Evolutionary conservation across 2,888 invertebrate species (phyloP).

Genomic region (Ctena decussata): DNA sequence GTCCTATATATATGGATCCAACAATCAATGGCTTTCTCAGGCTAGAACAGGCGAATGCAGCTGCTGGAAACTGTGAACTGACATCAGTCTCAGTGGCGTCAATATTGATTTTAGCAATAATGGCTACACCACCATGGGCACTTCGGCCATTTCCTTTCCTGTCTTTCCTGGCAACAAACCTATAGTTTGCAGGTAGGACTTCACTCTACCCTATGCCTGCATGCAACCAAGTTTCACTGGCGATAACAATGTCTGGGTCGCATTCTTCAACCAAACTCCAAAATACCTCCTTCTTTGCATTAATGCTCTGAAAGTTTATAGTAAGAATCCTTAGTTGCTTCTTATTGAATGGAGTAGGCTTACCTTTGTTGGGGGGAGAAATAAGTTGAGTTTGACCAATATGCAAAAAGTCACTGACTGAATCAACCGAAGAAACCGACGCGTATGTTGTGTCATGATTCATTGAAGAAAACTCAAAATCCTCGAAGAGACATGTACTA

Average conservation of each 20-base stretch:
- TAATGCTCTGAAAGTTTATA: conserved; percentile 10
- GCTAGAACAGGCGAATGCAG: not conserved
- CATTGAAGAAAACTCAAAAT: not conserved
- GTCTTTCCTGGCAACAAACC: not conserved
- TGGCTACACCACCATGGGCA: conserved; percentile 11
- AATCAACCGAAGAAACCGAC: too few species aligned
- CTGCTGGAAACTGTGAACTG: not conserved
- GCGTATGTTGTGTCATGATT: too few species aligned
- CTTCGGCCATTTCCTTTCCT: not conserved
- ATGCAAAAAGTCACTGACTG: too few species aligned
- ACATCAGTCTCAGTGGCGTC: not conserved
- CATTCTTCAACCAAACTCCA: not conserved
- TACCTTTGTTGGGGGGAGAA: not conserved
- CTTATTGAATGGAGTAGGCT: not conserved
- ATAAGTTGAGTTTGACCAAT: not conserved
- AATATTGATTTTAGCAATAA: not conserved
- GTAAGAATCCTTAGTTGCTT: not conserved
- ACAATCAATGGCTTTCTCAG: not conserved
- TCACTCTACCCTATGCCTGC: not conserved
- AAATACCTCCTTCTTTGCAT: not conserved
- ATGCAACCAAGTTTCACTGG: conserved; percentile 16
- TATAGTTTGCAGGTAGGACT: not conserved
- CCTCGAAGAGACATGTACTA: conserved; percentile 13
- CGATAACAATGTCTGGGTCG: not conserved
- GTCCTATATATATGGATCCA: not conserved